Base-by-base conservation (phyloP, 2,888 invertebrate species). In the Octonoba sinensis region DNA sequence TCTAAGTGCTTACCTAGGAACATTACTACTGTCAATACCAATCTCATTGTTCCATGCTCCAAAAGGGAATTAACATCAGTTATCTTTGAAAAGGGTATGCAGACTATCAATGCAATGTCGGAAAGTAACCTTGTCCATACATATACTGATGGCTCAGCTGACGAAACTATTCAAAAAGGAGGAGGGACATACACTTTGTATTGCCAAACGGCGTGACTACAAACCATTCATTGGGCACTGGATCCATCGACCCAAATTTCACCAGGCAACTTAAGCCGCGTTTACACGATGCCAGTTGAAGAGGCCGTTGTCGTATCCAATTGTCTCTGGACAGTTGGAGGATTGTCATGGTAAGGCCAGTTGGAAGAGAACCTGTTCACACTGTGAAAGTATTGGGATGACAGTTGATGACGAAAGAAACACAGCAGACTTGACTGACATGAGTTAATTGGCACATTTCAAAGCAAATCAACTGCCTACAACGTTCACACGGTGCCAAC, bases 101-200 rank as follows among this genome's bases (percentile, higher is more conserved):
- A 62, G 4, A 62, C 62, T n/a, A 62, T 62, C 62, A 62, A 27
- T 62, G 62, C 36, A 62, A 62, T 62, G 36, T 57, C 20, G 57
- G 57, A 57, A 18, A 57, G 12, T 57, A n/a, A 57, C 57, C 3
- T 57, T 18, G 20, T 18, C 20, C 20, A 20, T 12, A 20, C 57
- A 57, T 57, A 1, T 20, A 62, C 62, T 27, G 36, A 62, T 27
- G 62, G 36, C 36, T 62, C 62, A 62, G 36, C 62, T 27, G 62
- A 62, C 62, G 62, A 62, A 8, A 62, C 62, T 62, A 27, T 62
- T 62, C 62, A 62, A 62, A 24, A 62, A 2, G 3, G 36, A 18
- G 15, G 62, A 13, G 62, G 27, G 36, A 3, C 11, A 16, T 62
- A 6, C 62, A 27, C 36, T 20, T 47, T 47, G 46, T 36, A 62